Base-by-base conservation (phyloP, 2,888 invertebrate species). In the Drosophila nigritarsus region DNA sequence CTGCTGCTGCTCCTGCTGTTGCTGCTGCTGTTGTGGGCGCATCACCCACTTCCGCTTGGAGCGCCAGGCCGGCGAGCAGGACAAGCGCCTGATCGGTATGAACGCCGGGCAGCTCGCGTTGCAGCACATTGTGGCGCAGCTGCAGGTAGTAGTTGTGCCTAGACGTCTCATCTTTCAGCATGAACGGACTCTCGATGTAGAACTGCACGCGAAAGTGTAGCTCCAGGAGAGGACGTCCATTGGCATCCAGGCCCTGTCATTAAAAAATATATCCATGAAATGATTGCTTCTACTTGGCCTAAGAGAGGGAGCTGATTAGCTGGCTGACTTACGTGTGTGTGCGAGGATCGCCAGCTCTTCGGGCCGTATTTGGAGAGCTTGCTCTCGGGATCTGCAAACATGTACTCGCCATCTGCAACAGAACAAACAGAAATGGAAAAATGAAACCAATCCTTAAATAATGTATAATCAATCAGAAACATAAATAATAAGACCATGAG, bases 341-440 rank as follows among this genome's bases (percentile, higher is more conserved):
- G 97, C 83, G 98, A 97, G 87, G 97, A 97, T 93, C 98, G 97
- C 98, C 98, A 98, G 94, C 97, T 97, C 94, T 98, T 98, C 92
- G 98, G 98, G 90, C 98, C 98, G 94, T 98, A 98, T 94, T 99
- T 99, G 92, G 97, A 97, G 91, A 99, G 95, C 94, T 99, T 99
- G 94, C 97, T 97, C 93, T 98, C 98, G 93, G 96, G 96, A 93
- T 98, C 98, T 94, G 98, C 96, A 94, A 99, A 99, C 92, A 98
- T 95, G 94, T 97, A 98, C 94, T 99, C 98, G 94, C 97, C 97
- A 95, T 98, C 98, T 98, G 95, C 48, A 96, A 96, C 82, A 83
- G 29, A 0, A 13, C 42, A 15, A 15, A 36, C 13, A 15, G 29
- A 38, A 42, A 9, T 54, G 0, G 2, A 38, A 7, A 27, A n/a